Conservation (phyloP, 2,113 vertebrate species). For the Cranoglanis bouderius region DNA sequence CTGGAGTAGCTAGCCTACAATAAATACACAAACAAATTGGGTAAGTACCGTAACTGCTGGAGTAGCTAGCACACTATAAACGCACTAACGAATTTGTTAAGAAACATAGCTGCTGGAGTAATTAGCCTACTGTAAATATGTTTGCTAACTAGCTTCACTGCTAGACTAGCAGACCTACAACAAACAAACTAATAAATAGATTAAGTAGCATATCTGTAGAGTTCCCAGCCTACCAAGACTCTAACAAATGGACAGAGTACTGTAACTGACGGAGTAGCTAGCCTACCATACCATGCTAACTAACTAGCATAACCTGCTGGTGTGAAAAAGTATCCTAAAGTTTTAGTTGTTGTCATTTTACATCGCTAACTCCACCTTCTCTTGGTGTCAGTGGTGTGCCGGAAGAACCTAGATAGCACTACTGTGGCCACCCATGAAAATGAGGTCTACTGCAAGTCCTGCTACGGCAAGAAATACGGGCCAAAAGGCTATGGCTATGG, state of each 20-base stretch:
- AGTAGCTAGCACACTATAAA: too few relatives aligned
- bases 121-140: too few relatives aligned
- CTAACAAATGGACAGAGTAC: not conserved
- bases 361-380: not conserved
- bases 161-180: not conserved
- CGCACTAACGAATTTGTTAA: too few relatives aligned
- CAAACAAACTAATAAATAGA: not conserved
- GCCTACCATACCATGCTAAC: not conserved
- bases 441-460: constrained; percentile 94
- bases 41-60: too few relatives aligned
- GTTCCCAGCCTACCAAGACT: not conserved
- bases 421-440: constrained; percentile 86
- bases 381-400: constrained; percentile 81
- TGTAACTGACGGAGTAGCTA: not conserved
- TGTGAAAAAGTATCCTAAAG: not conserved
- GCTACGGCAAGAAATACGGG: constrained; percentile 91
- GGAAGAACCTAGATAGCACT: constrained; percentile 92
- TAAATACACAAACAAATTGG: too few relatives aligned
- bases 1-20: not conserved
- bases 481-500: constrained; percentile 95
- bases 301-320: not conserved
- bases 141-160: not conserved
- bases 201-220: not conserved
- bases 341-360: not conserved
- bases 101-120: too few relatives aligned